Base-by-base conservation (phyloP, 1,140 invertebrate genomes). In the Maconellicoccus hirsutus region DNA sequence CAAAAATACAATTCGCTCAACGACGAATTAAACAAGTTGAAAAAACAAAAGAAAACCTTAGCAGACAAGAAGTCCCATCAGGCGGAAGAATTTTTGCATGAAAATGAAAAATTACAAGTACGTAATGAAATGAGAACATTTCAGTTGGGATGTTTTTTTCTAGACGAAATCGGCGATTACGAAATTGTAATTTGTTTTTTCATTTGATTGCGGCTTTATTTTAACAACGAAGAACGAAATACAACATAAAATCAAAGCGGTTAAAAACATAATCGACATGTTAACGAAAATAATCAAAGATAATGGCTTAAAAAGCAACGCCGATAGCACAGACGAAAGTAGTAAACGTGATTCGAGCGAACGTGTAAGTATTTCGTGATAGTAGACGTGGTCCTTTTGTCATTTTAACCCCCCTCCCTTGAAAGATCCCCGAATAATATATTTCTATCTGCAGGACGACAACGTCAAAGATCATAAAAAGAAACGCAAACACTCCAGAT, bases 251-350 rank as follows among this genome's bases (percentile, higher is more conserved):
- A 80, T 91, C 79, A 90, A 89, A 78, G 88, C 89, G 0, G 89
- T 91, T 75, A 86, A 87, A 78, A 91, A 90, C 78, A 89, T 91
- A 0, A 89, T 92, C 74, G 89, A 92, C 75, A 91, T 91, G 87
- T 79, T 92, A 66, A 89, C 88, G 33, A 86, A 86, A 25, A 89
- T 91, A 74, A 91, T 92, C 71, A 86, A 86, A 0, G 86, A 87
- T 72, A 86, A 88, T 76, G 83, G 10, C 10, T 25, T 66, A 22
- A 12, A 10, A 25, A 23, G 22, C 22, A 4, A 3, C 10, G 42
- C 42, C 3, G 61, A 66, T 19, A 66, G 61, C 21, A 4, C 21
- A 16, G 42, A 52, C 6, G 42, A 52, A 52, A 16, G 42, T 6
- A 33, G 29, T 6, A 52, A 52, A 16, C 42, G 33, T 7, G 14